These are phyloP conservation scores for Cheirogaleus major DNA, from an alignment of 2,797 vertebrate genomes.

Conservation along the genomic window DNA sequence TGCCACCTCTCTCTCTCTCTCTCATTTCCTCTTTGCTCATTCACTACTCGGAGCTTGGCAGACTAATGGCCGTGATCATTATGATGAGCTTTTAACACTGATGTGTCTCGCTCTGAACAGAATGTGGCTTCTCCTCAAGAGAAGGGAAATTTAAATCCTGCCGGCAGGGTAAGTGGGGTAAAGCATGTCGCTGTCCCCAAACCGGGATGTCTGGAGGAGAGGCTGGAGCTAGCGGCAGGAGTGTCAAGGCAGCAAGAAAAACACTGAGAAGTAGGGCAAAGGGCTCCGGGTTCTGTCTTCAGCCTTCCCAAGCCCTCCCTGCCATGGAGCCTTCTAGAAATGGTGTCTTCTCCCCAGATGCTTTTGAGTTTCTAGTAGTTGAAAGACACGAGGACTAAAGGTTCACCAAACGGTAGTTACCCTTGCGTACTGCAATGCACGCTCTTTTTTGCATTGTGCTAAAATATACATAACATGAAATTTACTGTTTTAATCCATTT, in stretches of 20 bases:
- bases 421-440: fast-evolving
- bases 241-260: fast-evolving
- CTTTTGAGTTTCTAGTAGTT: not conserved
- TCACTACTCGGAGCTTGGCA: not conserved
- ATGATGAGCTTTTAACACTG: not conserved
- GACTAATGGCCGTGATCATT: not conserved
- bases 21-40: not conserved
- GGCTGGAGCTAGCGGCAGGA: fast-evolving
- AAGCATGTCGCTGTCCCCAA: not conserved
- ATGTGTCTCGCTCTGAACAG: not conserved
- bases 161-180: not conserved
- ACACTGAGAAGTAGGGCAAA: not conserved
- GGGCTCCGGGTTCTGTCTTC: fast-evolving
- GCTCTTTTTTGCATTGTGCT: not conserved
- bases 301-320: fast-evolving
- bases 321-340: not conserved
- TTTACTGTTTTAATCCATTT: not conserved
- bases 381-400: not conserved
- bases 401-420: fast-evolving
- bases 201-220: fast-evolving
- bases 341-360: not conserved
- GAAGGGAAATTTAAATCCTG: not conserved
- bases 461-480: fast-evolving
- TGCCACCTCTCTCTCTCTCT: not conserved
- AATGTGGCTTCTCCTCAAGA: not conserved